These are phyloP conservation scores for Drosophila pectinifera DNA, from an alignment of 1,140 invertebrate species.

Conservation along the genomic window DNA sequence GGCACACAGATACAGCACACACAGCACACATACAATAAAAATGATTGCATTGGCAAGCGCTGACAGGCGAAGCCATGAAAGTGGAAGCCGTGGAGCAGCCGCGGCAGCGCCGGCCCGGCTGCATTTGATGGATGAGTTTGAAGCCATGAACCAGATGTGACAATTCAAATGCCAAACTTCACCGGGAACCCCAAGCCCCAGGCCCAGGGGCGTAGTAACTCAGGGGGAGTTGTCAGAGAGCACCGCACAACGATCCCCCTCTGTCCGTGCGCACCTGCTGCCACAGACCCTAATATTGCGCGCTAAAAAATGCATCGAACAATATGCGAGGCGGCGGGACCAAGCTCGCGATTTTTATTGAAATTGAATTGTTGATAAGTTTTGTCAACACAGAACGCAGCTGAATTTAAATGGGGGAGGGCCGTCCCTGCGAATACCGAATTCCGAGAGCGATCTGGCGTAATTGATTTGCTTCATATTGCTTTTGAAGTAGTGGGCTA, in stretches of 20 bases:
- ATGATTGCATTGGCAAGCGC: conserved; percentile 77
- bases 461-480: conserved; percentile 68
- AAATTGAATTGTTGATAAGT: conserved; percentile 84
- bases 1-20: conserved; percentile 18
- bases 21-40: conserved; percentile 67
- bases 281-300: conserved; percentile 44
- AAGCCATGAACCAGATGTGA: conserved; percentile 79
- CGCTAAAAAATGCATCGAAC: conserved; percentile 75
- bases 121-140: conserved; percentile 80
- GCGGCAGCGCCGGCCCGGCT: conserved; percentile 34
- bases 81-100: conserved; percentile 14
- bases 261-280: conserved; percentile 25
- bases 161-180: conserved; percentile 80
- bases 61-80: conserved; percentile 47
- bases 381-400: conserved; percentile 74
- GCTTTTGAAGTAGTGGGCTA: conserved; percentile 24
- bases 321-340: conserved; percentile 60
- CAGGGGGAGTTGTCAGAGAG: conserved; percentile 16
- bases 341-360: conserved; percentile 72
- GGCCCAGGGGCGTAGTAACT: conserved; percentile 35
- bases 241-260: conserved; percentile 11
- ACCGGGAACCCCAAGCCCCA: conserved; percentile 35
- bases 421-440: neutral
- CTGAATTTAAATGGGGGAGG: conserved; percentile 37
- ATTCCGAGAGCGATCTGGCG: conserved; percentile 20